These are phyloP conservation scores for Lampropteryx suffumata DNA, from an alignment of 2,888 invertebrate genomes.

Conservation along the genomic window DNA sequence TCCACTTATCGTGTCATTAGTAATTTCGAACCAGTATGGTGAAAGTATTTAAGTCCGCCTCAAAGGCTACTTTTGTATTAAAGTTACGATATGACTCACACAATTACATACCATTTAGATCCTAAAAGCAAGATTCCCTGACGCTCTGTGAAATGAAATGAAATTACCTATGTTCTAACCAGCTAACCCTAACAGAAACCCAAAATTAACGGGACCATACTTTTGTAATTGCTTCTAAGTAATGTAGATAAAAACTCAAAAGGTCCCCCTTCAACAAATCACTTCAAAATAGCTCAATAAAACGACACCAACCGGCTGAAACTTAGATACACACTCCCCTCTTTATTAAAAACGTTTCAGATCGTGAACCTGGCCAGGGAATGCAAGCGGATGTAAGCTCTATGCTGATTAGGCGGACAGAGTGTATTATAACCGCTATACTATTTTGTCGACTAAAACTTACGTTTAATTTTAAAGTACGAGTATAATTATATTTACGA, in stretches of 20 bases:
- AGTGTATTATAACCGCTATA: not conserved
- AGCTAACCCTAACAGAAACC: slow-evolving; percentile 21
- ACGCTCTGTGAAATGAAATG: no score
- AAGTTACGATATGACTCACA: no score
- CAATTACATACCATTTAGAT: no score
- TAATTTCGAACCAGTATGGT: no score
- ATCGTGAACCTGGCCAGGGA: slow-evolving; percentile 72
- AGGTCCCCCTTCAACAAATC: slow-evolving; percentile 54
- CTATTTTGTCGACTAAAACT: no score
- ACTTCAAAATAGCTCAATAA: slow-evolving; percentile 63
- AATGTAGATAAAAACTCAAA: slow-evolving; percentile 35
- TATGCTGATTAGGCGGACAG: slow-evolving; percentile 9
- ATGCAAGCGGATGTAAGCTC: slow-evolving; percentile 58
- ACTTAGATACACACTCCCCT: slow-evolving; percentile 55
- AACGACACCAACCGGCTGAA: slow-evolving; percentile 51
- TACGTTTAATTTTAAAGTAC: no score
- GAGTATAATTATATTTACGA: no score
- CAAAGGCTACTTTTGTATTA: no score
- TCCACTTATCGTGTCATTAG: no score
- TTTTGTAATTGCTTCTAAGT: slow-evolving; percentile 37
- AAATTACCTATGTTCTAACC: no score
- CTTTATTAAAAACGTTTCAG: slow-evolving; percentile 66
- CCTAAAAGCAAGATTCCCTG: no score
- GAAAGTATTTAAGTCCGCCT: no score
- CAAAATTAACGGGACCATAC: slow-evolving; percentile 31